phyloP scores from a whole-genome alignment of 2,888 invertebrate genomes.

The Chrysolina oricalcia region DNA sequence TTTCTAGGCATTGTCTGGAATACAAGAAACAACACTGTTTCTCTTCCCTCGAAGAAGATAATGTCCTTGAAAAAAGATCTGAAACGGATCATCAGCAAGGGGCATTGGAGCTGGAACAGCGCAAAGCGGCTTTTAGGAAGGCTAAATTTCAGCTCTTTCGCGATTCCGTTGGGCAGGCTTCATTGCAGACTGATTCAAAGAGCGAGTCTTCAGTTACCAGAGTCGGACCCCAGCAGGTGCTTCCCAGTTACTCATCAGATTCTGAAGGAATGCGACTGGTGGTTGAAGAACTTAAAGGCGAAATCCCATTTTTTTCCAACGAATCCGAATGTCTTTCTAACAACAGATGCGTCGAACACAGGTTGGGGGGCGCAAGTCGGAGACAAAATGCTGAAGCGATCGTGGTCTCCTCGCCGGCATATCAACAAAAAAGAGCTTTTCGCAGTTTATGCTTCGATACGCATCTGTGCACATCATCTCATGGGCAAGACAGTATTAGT shows the following conservation, averaged over 20 bases:
- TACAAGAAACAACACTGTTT: slow-evolving; percentile 29
- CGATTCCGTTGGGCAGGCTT: slow-evolving; percentile 35
- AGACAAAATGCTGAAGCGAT: slow-evolving; percentile 19
- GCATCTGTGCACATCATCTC: not conserved
- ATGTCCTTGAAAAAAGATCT: slow-evolving; percentile 20
- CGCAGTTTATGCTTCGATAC: slow-evolving; percentile 38
- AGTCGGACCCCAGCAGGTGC: not conserved
- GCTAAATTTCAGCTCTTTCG: slow-evolving; percentile 31
- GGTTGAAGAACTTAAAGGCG: not conserved
- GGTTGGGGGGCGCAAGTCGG: slow-evolving; percentile 51
- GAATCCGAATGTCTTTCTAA: slow-evolving; percentile 44
- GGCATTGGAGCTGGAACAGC: not conserved
- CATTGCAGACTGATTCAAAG: slow-evolving; percentile 25
- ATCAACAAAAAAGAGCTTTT: slow-evolving; percentile 52
- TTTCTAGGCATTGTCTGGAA: slow-evolving; percentile 50
- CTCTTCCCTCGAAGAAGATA: slow-evolving; percentile 30
- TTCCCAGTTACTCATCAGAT: not conserved
- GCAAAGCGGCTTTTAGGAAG: slow-evolving; percentile 33
- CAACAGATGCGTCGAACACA: slow-evolving; percentile 48
- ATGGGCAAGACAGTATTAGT: slow-evolving; percentile 37
- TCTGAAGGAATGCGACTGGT: slow-evolving; percentile 30
- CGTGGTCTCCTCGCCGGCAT: slow-evolving; percentile 46
- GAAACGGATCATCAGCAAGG: slow-evolving; percentile 16
- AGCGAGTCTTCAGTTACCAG: slow-evolving; percentile 22
- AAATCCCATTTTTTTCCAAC: slow-evolving; percentile 40